Base-by-base conservation (phyloP, 2,888 invertebrate genomes). In the Anarsia innoxiella region DNA sequence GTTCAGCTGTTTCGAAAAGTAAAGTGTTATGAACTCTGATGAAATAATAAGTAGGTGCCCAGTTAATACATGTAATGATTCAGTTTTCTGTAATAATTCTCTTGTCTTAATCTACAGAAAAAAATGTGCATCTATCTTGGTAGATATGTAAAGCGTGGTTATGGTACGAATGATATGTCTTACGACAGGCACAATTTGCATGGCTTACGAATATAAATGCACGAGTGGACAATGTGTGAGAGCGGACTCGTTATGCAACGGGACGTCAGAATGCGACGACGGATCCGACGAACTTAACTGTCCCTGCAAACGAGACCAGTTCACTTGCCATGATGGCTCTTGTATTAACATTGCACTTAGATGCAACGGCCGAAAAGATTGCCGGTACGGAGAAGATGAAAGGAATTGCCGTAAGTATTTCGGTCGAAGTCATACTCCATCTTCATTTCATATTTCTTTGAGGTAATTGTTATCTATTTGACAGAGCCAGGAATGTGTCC, bases 341-440 rank as follows among this genome's bases (percentile, higher is more conserved):
- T 93, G 93, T 74, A 86, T 91, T 66, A 83, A 87, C 56, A 73
- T 83, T 49, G 83, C 84, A 32, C 86, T 86, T 48, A 80, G 87
- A 53, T 94, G 94, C 71, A 87, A 93, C 64, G 86, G 86, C 49
- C 61, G 68, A 38, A 58, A 52, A 46, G 88, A 91, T 62, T 91
- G 91, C 68, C 50, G 37, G 14, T 82, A 86, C 58, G 88, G 87
- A 41, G 88, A 88, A 53, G 91, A 91, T 55, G 91, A 91, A 69
- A 56, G 56, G 36, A 79, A 83, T 48, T 89, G 88, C 53, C 85
- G 86, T 68, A 55, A 66, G 70, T 68, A 51, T 19, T 19, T 19
- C 19, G 8, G 3, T 19, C 8, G 19, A 19, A 19, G 19, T 5
- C 19, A 8, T 8, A 8, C n/a, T n/a, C n/a, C 19, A 19, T 19